Evolutionary conservation across 2,113 vertebrate genomes (phyloP).

Genomic region (cattle (Bos taurus)): ARS-UCD2.0 NC_037328.1:111105001-111105500

Average conservation of each 20-base stretch:
- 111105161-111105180: neutral
- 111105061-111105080: neutral
- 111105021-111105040: neutral
- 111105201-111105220: neutral
- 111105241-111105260: neutral
- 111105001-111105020: neutral
- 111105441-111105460: neutral
- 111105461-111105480: neutral
- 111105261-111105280: neutral
- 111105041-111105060: neutral
- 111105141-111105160: neutral
- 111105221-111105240: neutral
- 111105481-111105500: neutral
- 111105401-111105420: neutral
- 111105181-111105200: neutral
- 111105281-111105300: neutral
- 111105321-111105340: neutral
- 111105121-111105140: neutral
- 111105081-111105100: neutral
- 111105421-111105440: neutral
- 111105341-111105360: neutral
- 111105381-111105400: neutral
- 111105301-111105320: neutral
- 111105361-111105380: neutral
- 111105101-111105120: neutral